Conservation (phyloP, 1,140 invertebrate species). For the Archivesica marissinica region DNA sequence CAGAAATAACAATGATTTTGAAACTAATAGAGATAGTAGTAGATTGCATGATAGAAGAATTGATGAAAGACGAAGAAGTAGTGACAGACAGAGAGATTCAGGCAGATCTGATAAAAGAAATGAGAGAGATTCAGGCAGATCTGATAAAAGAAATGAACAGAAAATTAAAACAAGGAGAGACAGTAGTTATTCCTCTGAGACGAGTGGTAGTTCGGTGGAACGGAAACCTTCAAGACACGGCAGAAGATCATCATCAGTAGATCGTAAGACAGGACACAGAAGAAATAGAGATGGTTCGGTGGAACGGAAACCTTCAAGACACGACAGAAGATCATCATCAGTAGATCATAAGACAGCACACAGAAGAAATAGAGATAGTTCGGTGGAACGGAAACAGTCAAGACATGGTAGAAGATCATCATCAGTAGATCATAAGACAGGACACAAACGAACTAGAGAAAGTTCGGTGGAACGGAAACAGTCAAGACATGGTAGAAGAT, state of each 20-base stretch:
- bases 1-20: not conserved
- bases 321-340: too few species aligned
- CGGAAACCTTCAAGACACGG: not conserved
- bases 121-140: not conserved
- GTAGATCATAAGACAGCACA: not conserved
- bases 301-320: too few species aligned
- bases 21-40: not conserved
- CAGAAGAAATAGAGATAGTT: constrained; percentile 41
- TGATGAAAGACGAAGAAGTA: constrained; percentile 4
- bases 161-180: not conserved
- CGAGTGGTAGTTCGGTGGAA: not conserved
- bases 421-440: too few species aligned
- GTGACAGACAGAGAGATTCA: not conserved
- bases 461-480: too few species aligned
- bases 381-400: too few species aligned
- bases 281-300: not conserved
- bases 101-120: not conserved
- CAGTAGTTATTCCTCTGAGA: not conserved
- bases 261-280: not conserved
- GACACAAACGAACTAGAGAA: too few species aligned
- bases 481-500: too few species aligned
- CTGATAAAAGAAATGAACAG: not conserved
- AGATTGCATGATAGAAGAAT: not conserved
- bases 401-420: too few species aligned
- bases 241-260: constrained; percentile 37